Base-by-base conservation (phyloP, 2,113 vertebrate genomes). In the Xiphophorus couchianus region DNA sequence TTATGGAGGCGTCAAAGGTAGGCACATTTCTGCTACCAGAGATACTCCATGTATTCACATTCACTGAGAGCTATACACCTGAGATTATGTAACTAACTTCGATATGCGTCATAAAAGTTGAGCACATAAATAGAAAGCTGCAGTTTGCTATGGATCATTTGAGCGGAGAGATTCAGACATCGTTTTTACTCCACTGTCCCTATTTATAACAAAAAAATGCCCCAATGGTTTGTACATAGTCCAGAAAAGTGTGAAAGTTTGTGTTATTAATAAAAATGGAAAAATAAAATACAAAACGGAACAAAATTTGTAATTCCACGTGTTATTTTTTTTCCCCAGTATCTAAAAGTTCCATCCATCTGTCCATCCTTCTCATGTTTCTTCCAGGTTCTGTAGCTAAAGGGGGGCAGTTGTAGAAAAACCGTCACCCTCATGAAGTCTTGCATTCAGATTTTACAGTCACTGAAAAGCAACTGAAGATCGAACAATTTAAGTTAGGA, bases 1-100 rank as follows among this genome's bases (percentile, higher is more conserved):
- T 99, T 89, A 94, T 98, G 94, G 96, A 97, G 81, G 88, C 96
- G 28, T 97, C 96, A n/a, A 99, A 97, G 96, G 97, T 99, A 71
- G 15, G 25, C 7, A 48, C 7, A 12, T 15, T 30, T 13, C 30
- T 17, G 9, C 14, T 62, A 17, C 61, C 61, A 64, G 22, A 51
- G 9, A 31, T 13, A 12, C 58, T 64, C 15, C 29, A 19, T 39
- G 72, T 37, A 33, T 27, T 5, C 37, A 31, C n/a, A 4, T 54
- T 19, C n/a, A 65, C 37, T 60, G 15, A n/a, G 27, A 71, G n/a
- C 25, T 44, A 48, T 22, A 64, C 17, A 42, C 7, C n/a, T 8
- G 11, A 33, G 3, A n/a, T 27, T 11, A 60, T 42, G 22, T 54
- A 14, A 66, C 11, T 58, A 11, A n/a, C 31, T 65, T 10, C 4